Percentiles rank a stretch among this genome's conserved stretches.
phyloP scores from a whole-genome alignment of 2,888 invertebrate genomes.

The Antitype chi region DNA sequence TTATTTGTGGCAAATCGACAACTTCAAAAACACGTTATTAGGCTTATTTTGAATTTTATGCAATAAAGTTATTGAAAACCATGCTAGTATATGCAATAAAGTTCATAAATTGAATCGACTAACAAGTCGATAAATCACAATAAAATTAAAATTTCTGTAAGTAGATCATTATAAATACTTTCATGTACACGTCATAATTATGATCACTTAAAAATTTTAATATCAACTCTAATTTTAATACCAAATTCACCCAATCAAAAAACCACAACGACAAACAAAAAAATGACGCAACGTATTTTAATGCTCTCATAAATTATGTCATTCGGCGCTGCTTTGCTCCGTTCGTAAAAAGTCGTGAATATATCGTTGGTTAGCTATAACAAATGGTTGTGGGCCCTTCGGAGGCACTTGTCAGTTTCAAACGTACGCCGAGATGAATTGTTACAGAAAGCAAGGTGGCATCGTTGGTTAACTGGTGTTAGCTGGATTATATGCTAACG shows the following conservation, averaged over 20 bases:
- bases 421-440: constrained; percentile 76
- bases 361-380: constrained; percentile 73
- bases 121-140: background rate
- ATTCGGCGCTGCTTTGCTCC: constrained; percentile 53
- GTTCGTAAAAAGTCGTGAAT: constrained; percentile 72
- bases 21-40: too few relatives aligned
- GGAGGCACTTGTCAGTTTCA: constrained; percentile 75
- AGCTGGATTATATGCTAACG: background rate
- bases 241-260: constrained; percentile 8
- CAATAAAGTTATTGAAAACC: too few relatives aligned
- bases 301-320: constrained; percentile 66
- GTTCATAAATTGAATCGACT: too few relatives aligned
- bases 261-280: constrained; percentile 27
- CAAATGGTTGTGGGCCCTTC: constrained; percentile 72
- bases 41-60: too few relatives aligned
- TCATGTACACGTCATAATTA: background rate
- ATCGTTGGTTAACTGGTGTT: constrained; percentile 60
- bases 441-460: constrained; percentile 63
- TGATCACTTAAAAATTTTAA: background rate
- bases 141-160: background rate
- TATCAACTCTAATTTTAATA: background rate
- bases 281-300: constrained; percentile 55
- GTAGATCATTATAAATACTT: background rate
- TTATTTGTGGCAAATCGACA: too few relatives aligned
- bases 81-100: too few relatives aligned